Base-by-base conservation (phyloP, 2,888 invertebrate genomes). In the Watsonalla binaria region DNA sequence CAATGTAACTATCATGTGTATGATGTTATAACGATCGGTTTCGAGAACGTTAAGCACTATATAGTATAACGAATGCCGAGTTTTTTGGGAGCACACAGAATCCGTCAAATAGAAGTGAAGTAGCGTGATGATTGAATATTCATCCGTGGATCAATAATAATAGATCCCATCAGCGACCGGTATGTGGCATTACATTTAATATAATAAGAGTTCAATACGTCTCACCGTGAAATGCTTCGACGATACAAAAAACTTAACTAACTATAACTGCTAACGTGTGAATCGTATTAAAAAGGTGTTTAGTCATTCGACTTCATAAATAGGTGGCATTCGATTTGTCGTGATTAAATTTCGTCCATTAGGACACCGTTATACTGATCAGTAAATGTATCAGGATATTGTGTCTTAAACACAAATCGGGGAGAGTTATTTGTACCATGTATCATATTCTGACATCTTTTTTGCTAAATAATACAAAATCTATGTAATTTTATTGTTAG, bases 281-380 rank as follows among this genome's bases (percentile, higher is more conserved):
- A 90, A 90, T 88, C 89, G 89, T 90, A 90, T 90, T 89, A 90
- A 90, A 90, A 90, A 89, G 78, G 70, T 90, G 90, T 90, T 86
- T 78, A 90, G 90, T 90, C 90, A 90, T 89, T 80, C 86, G 80
- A 72, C 82, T 87, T 89, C 89, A 90, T 89, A 89, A 90, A 88
- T 88, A 88, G 84, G 84, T 90, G 83, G 86, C 89, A 88, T 90
- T 90, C 90, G 86, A 85, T 86, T 88, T 88, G 86, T 88, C 82
- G 87, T 90, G 90, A 90, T 90, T 90, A 90, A 89, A 90, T 89
- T 89, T 87, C 77, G 79, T 83, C 88, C 82, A 89, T 88, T 87
- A 86, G 81, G 72, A 80, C 80, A 80, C 88, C 89, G 90, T 88
- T 90, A 90, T 74, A 64, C 64, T 68, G 74, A 76, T 80, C 76